Percentiles rank a stretch among this genome's conserved stretches.
Evolutionary conservation across 2,113 vertebrate genomes (phyloP).

Genomic region (Alligator mississippiensis): DNA sequence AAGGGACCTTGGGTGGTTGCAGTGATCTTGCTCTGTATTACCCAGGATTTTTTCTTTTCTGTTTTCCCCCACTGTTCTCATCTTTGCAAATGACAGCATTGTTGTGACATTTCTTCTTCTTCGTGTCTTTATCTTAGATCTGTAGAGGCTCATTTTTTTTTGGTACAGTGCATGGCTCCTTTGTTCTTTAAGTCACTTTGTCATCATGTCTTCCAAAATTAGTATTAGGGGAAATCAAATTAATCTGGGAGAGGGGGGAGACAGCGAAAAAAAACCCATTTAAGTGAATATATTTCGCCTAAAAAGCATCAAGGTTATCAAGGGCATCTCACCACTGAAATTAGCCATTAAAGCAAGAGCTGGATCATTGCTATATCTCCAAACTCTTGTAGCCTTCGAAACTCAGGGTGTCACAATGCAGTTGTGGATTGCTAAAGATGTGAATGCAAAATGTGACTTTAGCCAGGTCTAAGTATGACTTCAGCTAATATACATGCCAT

Average conservation of each 20-base stretch:
- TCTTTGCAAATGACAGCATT: background rate
- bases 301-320: background rate
- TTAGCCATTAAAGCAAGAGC: background rate
- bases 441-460: background rate
- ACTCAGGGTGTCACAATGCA: background rate
- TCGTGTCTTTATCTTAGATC: background rate
- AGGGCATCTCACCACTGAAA: background rate
- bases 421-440: background rate
- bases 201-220: background rate
- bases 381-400: conserved; percentile 1
- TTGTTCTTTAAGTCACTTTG: background rate
- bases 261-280: background rate
- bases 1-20: background rate
- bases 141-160: background rate
- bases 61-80: background rate
- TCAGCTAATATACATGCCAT: background rate
- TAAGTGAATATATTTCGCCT: background rate
- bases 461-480: background rate
- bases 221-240: background rate
- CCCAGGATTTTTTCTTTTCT: too few species aligned
- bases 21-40: background rate
- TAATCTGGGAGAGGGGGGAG: background rate
- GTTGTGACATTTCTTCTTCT: background rate
- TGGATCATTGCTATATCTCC: background rate
- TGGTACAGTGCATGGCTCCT: background rate